These are phyloP conservation scores for Drosophila mimica DNA, from an alignment of 2,888 invertebrate species.

Conservation along the genomic window DNA sequence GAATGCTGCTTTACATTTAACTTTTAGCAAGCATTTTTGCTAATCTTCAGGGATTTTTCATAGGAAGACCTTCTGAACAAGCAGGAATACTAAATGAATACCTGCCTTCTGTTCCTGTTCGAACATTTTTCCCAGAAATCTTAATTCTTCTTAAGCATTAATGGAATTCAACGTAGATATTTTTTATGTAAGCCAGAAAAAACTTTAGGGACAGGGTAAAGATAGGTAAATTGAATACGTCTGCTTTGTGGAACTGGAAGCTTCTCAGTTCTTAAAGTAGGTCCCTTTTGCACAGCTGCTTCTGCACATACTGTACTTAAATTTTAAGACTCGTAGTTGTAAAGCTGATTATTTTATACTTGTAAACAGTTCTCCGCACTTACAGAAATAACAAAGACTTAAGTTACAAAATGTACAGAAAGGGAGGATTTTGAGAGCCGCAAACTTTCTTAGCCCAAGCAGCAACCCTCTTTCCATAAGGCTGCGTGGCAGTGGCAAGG, in stretches of 20 bases:
- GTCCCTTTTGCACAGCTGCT: background rate
- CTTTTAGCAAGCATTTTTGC: background rate
- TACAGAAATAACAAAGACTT: background rate
- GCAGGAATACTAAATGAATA: conserved; percentile 2
- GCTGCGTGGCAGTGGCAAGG: conserved; percentile 18
- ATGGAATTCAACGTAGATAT: background rate
- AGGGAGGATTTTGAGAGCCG: conserved; percentile 5
- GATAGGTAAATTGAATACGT: background rate
- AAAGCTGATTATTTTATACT: background rate
- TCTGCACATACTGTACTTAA: conserved; percentile 11
- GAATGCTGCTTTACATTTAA: background rate
- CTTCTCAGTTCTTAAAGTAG: background rate
- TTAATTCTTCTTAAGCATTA: background rate
- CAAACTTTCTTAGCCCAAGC: conserved; percentile 15
- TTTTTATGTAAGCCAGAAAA: background rate
- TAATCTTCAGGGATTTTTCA: background rate
- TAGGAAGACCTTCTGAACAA: conserved; percentile 1
- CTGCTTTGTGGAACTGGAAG: background rate
- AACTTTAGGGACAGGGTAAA: background rate
- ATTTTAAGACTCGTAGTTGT: background rate
- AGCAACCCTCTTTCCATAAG: conserved; percentile 23
- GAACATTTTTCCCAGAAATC: background rate
- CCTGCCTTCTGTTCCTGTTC: conserved; percentile 9
- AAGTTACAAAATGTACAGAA: conserved; percentile 1
- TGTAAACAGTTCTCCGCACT: background rate